Conservation (phyloP, 1,140 invertebrate genomes). For the Drosophila neocordata region DNA sequence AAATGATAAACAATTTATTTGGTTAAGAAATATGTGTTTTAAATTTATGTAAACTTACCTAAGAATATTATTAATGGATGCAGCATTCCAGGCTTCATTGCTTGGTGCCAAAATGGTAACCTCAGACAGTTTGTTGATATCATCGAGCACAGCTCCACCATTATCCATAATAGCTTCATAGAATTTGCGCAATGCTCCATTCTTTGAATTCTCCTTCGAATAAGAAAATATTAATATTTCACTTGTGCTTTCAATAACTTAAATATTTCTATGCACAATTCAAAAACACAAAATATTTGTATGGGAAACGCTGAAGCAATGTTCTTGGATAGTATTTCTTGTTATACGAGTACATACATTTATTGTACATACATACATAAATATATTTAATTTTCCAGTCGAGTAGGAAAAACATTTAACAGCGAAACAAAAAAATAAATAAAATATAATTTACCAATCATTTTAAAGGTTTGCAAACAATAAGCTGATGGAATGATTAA, state of each 20-base stretch:
- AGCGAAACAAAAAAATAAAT: constrained; percentile 15
- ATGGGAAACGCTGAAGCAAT: constrained; percentile 3
- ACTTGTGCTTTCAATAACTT: not conserved
- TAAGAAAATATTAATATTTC: constrained; percentile 11
- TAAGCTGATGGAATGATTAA: not conserved
- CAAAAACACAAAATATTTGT: constrained; percentile 9
- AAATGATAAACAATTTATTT: not conserved
- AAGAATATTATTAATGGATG: constrained; percentile 87
- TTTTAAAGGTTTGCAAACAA: constrained; percentile 1
- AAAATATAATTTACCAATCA: constrained; percentile 5
- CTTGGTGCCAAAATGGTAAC: constrained; percentile 95
- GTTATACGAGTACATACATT: not conserved
- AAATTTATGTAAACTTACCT: constrained; percentile 69
- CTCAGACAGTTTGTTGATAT: constrained; percentile 87
- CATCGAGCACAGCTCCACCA: constrained; percentile 89
- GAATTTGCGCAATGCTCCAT: constrained; percentile 92
- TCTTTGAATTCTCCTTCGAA: constrained; percentile 89
- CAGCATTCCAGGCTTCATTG: constrained; percentile 91
- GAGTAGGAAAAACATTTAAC: constrained; percentile 33
- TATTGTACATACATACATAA: not conserved
- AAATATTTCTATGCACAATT: not conserved
- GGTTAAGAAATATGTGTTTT: not conserved
- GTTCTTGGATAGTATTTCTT: not conserved
- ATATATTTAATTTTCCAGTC: constrained; percentile 5
- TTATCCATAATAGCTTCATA: constrained; percentile 90